Percentiles rank a stretch among this genome's conserved stretches.
These are phyloP conservation scores for Thyatira batis DNA, from an alignment of 2,888 invertebrate species.

Conservation along the genomic window DNA sequence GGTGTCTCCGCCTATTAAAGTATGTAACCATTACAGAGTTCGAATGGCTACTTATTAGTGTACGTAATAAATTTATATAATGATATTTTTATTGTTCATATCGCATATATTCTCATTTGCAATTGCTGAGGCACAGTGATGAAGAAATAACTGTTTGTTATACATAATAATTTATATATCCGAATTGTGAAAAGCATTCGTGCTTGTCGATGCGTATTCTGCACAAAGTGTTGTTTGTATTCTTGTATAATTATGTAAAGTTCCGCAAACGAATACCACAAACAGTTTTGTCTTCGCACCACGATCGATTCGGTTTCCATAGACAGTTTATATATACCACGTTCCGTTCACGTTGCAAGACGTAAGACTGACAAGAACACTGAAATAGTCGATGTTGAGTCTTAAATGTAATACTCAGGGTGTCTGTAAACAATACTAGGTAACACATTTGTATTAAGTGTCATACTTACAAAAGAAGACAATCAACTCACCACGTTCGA, in stretches of 20 bases:
- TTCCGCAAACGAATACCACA: constrained; percentile 26
- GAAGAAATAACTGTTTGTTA: constrained; percentile 25
- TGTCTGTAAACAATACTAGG: constrained; percentile 50
- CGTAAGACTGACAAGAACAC: constrained; percentile 70
- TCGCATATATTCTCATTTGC: constrained; percentile 53
- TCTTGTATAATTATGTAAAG: constrained; percentile 15
- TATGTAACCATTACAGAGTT: constrained; percentile 77
- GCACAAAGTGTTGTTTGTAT: constrained; percentile 8
- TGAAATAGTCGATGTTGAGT: constrained; percentile 53
- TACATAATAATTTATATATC: constrained; percentile 2
- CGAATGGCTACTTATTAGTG: constrained; percentile 77
- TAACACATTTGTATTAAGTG: not conserved
- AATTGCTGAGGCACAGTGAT: constrained; percentile 43
- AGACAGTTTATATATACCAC: constrained; percentile 36
- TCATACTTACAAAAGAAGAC: not conserved
- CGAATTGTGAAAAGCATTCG: not conserved
- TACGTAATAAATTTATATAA: constrained; percentile 74
- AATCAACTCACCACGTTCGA: constrained; percentile 4
- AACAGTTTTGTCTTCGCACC: constrained; percentile 36
- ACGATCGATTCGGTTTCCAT: constrained; percentile 31
- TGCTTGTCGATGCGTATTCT: constrained; percentile 8
- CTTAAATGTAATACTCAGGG: constrained; percentile 47
- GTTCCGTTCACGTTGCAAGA: constrained; percentile 48
- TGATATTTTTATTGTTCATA: constrained; percentile 66
- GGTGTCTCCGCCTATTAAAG: constrained; percentile 80